Percentiles rank a stretch among this genome's conserved stretches.
phyloP scores from a whole-genome alignment of 2,888 invertebrate genomes.

The Scotopteryx bipunctaria region DNA sequence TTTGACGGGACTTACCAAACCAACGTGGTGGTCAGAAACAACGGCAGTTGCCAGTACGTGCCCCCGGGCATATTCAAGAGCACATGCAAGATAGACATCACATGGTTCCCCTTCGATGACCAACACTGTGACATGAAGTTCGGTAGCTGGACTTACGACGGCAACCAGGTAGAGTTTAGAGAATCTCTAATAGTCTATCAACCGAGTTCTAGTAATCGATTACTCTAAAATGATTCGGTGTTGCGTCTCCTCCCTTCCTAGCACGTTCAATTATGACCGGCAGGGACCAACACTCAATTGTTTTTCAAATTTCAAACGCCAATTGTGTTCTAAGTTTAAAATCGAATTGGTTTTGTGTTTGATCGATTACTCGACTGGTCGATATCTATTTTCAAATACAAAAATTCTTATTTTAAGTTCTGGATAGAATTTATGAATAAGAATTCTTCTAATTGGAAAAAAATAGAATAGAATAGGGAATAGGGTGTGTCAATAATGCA shows the following conservation, averaged over 20 bases:
- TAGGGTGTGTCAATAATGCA: slow-evolving; percentile 55
- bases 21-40: slow-evolving; percentile 99
- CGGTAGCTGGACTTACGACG: slow-evolving; percentile 99
- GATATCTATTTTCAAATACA: slow-evolving; percentile 32
- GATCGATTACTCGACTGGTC: slow-evolving; percentile 31
- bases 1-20: slow-evolving; percentile 99
- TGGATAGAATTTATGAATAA: slow-evolving; percentile 23
- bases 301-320: neutral
- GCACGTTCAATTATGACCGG: slow-evolving; percentile 24
- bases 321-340: neutral
- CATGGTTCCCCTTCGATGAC: slow-evolving; percentile 99
- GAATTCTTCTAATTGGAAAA: slow-evolving; percentile 28
- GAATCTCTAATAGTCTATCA: slow-evolving; percentile 24
- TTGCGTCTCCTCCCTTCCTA: slow-evolving; percentile 19
- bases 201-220: slow-evolving; percentile 31
- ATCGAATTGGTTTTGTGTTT: neutral
- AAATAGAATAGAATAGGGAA: slow-evolving; percentile 34
- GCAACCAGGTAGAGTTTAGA: slow-evolving; percentile 89
- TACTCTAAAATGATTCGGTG: slow-evolving; percentile 19
- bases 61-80: slow-evolving; percentile 99
- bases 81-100: slow-evolving; percentile 99
- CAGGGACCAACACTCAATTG: slow-evolving; percentile 23
- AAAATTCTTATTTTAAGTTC: slow-evolving; percentile 31
- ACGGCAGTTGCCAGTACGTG: slow-evolving; percentile 99
- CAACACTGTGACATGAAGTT: slow-evolving; percentile 99